Evolutionary conservation across 2,888 invertebrate species (phyloP).

Genomic region (Sepioteuthis lessoniana): DNA sequence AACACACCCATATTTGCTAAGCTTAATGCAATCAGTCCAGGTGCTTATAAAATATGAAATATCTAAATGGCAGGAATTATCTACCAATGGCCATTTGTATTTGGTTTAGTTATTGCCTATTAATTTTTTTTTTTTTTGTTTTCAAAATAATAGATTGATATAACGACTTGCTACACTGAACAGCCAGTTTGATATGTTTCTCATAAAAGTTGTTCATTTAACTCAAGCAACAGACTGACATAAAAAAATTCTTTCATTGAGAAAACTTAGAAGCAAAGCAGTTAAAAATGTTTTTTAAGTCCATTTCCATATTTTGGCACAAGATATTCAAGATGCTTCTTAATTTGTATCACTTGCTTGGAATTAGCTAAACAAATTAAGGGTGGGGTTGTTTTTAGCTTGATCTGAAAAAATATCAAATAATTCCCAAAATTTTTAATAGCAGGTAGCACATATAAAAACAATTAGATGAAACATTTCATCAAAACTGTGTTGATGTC

Average conservation of each 20-base stretch:
- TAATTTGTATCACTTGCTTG: background rate
- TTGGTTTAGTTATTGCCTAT: background rate
- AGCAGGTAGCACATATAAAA: background rate
- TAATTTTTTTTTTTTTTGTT: background rate
- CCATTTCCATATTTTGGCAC: slow-evolving; percentile 25
- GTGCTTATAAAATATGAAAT: background rate
- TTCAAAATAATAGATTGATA: background rate
- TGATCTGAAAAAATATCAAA: too few relatives aligned
- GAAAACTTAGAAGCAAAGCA: background rate
- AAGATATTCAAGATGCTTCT: background rate
- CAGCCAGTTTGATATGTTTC: background rate
- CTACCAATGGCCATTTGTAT: background rate
- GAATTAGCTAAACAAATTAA: background rate
- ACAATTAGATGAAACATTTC: background rate
- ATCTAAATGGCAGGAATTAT: background rate
- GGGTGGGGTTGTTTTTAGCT: background rate
- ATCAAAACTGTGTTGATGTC: background rate
- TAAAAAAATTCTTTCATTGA: background rate
- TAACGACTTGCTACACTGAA: background rate
- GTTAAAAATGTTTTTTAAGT: background rate
- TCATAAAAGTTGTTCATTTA: background rate
- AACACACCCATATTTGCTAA: background rate
- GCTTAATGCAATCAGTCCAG: background rate
- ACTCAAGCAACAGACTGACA: background rate
- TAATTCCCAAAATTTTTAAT: background rate